phyloP scores from a whole-genome alignment of 1,140 invertebrate genomes.

The Metopolophium dirhodum region DNA sequence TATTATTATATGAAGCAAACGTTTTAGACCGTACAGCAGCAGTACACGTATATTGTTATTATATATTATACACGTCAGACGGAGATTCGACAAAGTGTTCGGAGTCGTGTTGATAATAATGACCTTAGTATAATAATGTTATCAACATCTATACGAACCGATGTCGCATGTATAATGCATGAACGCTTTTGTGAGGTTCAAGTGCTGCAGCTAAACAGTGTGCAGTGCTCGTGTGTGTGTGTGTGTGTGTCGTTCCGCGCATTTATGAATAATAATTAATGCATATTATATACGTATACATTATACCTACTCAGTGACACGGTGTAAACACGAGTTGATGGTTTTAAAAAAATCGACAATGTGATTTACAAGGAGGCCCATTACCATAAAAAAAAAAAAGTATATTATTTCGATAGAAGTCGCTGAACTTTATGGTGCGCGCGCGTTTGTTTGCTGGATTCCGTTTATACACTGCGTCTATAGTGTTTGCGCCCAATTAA shows the following conservation, averaged over 20 bases:
- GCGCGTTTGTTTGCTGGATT: background rate
- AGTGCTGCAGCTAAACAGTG: background rate
- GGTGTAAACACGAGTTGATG: slow-evolving; percentile 30
- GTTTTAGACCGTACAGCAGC: background rate
- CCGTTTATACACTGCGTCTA: background rate
- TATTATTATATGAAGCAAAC: background rate
- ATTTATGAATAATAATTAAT: slow-evolving; percentile 50
- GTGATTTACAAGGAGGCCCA: slow-evolving; percentile 27
- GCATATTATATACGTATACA: background rate
- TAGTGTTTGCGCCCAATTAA: background rate
- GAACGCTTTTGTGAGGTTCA: slow-evolving; percentile 45
- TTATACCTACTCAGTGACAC: background rate
- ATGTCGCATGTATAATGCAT: slow-evolving; percentile 49
- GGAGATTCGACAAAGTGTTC: background rate
- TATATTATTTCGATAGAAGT: slow-evolving; percentile 27
- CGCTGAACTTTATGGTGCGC: background rate
- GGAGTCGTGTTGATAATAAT: slow-evolving; percentile 18
- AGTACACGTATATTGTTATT: background rate
- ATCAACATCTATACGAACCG: slow-evolving; percentile 38
- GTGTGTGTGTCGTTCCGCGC: background rate
- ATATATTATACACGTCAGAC: background rate
- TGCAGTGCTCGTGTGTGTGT: background rate
- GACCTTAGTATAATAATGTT: slow-evolving; percentile 39
- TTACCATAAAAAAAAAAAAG: slow-evolving; percentile 33
- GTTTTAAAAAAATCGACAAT: slow-evolving; percentile 44